Conservation (phyloP, 2,888 invertebrate genomes). For the Psylliodes chrysocephalus region DNA sequence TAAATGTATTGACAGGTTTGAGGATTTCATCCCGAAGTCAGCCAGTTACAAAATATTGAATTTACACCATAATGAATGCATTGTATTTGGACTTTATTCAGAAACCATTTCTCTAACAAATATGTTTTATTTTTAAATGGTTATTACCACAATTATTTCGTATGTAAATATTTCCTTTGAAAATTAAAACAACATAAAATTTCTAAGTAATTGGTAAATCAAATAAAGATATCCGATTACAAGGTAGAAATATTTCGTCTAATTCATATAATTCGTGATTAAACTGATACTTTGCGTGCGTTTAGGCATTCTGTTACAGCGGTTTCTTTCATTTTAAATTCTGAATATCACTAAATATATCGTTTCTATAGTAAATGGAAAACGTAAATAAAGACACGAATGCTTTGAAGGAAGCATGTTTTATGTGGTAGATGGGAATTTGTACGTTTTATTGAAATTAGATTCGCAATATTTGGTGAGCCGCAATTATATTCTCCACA, state of each 20-base stretch:
- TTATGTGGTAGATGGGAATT: slow-evolving; percentile 11
- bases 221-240: not conserved
- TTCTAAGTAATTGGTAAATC: too few relatives aligned
- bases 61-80: too few relatives aligned
- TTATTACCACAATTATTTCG: too few relatives aligned
- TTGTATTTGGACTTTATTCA: too few relatives aligned
- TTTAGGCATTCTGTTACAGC: slow-evolving; percentile 9
- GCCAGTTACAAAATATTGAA: too few relatives aligned
- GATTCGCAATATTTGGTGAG: slow-evolving; percentile 2
- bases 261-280: not conserved
- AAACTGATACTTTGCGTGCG: slow-evolving; percentile 1
- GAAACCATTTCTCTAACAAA: too few relatives aligned
- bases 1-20: too few relatives aligned
- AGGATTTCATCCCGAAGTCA: too few relatives aligned
- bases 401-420: slow-evolving; percentile 5
- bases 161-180: too few relatives aligned
- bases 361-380: slow-evolving; percentile 6
- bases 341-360: slow-evolving; percentile 14
- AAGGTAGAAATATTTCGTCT: not conserved
- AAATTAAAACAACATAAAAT: too few relatives aligned
- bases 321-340: slow-evolving; percentile 12
- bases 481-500: not conserved
- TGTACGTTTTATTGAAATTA: slow-evolving; percentile 14
- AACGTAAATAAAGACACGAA: slow-evolving; percentile 12
- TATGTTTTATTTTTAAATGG: too few relatives aligned